These are phyloP conservation scores for Chironomus tentans DNA, from an alignment of 2,888 invertebrate genomes.

Conservation along the genomic window DNA sequence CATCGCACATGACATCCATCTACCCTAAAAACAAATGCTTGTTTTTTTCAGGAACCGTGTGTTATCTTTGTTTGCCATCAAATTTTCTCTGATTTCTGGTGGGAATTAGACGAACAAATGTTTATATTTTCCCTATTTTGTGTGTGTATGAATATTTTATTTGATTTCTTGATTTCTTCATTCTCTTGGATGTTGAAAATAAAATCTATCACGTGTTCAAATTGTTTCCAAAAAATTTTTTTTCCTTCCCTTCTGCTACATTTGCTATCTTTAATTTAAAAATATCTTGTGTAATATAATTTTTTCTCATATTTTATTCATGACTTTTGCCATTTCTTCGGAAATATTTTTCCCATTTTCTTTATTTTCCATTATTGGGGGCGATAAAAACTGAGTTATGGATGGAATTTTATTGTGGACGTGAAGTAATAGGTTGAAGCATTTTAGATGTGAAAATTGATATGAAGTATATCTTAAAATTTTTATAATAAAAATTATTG, in stretches of 20 bases:
- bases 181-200: not conserved
- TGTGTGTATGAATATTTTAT: slow-evolving; percentile 23
- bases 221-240: not conserved
- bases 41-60: not conserved
- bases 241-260: not conserved
- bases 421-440: not conserved
- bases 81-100: slow-evolving; percentile 22
- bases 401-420: not conserved
- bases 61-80: slow-evolving; percentile 22
- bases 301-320: not conserved
- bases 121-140: slow-evolving; percentile 15
- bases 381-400: not conserved
- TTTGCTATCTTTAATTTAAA: not conserved
- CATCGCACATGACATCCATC: not conserved
- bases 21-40: not conserved
- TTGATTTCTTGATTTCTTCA: slow-evolving; percentile 20
- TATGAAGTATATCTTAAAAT: no score
- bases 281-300: not conserved
- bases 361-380: no score
- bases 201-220: slow-evolving; percentile 13
- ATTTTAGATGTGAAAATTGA: not conserved
- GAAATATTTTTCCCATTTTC: no score
- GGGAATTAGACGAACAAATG: slow-evolving; percentile 26
- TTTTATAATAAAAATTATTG: no score
- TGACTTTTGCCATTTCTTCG: not conserved